A percentile compares a stretch with the other conserved stretches of the same genome.
phyloP scores from a whole-genome alignment of 2,113 vertebrate genomes.

The Collichthys lucidus region DNA sequence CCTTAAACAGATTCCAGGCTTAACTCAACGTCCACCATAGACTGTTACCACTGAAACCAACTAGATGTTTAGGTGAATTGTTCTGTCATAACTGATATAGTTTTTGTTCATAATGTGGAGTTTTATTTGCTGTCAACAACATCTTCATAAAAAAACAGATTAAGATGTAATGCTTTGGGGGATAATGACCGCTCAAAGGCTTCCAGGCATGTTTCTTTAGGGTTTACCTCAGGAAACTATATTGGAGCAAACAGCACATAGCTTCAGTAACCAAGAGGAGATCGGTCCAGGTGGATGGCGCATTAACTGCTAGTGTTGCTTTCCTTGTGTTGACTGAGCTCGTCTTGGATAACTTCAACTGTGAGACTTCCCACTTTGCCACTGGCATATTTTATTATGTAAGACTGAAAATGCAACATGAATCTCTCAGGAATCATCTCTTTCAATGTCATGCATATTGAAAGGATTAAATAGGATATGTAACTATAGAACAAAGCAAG shows the following conservation, averaged over 20 bases:
- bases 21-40: neutral
- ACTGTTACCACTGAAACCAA: conserved; percentile 16
- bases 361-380: neutral
- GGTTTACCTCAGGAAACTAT: neutral
- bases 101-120: neutral
- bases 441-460: neutral
- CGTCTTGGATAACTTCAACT: neutral
- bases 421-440: neutral
- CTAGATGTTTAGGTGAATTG: neutral
- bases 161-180: neutral
- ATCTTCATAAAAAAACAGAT: neutral
- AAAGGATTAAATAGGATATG: neutral
- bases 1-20: conserved; percentile 37
- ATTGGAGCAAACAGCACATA: neutral
- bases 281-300: neutral
- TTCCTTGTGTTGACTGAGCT: neutral
- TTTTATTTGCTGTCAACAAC: conserved; percentile 7
- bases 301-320: neutral
- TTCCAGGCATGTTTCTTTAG: neutral
- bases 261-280: neutral
- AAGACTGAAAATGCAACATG: neutral
- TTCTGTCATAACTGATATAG: conserved; percentile 2
- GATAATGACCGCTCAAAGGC: neutral
- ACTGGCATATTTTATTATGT: neutral
- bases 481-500: neutral